Base-by-base conservation (phyloP, 35 echinoderm and acorn worm genomes). In the Diadema setosum region DNA sequence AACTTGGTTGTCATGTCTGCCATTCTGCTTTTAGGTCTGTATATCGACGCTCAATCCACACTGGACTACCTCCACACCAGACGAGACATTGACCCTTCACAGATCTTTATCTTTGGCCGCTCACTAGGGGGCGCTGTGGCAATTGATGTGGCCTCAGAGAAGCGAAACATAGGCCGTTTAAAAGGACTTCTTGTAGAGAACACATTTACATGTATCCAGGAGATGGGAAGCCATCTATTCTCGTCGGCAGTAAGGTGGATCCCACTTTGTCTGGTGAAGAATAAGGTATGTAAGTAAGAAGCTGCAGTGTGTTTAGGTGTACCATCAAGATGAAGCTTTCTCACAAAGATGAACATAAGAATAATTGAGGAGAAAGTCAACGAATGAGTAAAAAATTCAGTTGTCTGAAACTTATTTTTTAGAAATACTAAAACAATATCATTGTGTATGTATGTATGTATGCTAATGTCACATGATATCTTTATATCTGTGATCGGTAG, bases 81-180 rank as follows among this genome's bases (percentile, higher is more conserved):
- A 21, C 80, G 83, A 34, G 96, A 99, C 76, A 94, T 99, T 16
- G 89, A 99, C 60, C 81, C 84, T 0, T 81, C 81, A 1, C 82
- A 82, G 35, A 91, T 99, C 35, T 75, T 99, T 25, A 26, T 99
- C 15, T 92, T 99, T 85, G 96, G 96, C 17, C 92, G 96, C 46
- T 99, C 96, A 50, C 93, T 99, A 58, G 96, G 96, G 21, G 96
- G 96, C 41, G 92, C 89, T 78, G 93, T 99, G 14, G 93, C 96
- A n/a, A 90, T 99, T 56, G 65, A 99, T 37, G 37, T 94, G 26
- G 89, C 96, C 18, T 92, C 89, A 4, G 61, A 84, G 26, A 65
- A 81, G 25, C 27, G 65, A 9, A 94, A 99, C 63, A 43, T 39
- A 14, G 75, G 87, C 24, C 42, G 58, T 63, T 88, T 99, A 45